A percentile compares a stretch with the other conserved stretches of the same genome.
phyloP scores from a whole-genome alignment of 1,140 invertebrate genomes.

The Paralvinella palmiformis region DNA sequence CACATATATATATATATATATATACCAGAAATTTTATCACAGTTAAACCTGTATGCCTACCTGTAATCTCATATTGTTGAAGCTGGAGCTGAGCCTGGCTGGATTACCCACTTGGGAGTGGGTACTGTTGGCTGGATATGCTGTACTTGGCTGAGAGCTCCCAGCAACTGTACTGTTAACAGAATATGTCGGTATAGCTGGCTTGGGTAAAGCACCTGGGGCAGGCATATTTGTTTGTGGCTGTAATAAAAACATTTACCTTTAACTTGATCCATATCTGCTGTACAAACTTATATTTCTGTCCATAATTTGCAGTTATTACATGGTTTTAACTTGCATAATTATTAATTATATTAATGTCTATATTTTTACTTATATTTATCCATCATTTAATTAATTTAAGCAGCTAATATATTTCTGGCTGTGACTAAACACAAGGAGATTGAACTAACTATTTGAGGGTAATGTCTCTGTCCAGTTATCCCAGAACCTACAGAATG shows the following conservation, averaged over 20 bases:
- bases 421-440: neutral
- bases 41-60: neutral
- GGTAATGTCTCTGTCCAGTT: conserved; percentile 25
- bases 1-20: too few relatives aligned
- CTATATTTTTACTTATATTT: too few relatives aligned
- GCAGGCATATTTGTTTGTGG: neutral
- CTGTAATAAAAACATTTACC: neutral
- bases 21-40: too few relatives aligned
- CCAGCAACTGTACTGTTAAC: neutral
- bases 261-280: neutral
- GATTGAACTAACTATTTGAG: conserved; percentile 23
- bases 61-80: neutral
- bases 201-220: neutral
- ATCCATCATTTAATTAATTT: neutral
- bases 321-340: neutral
- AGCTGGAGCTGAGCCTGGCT: neutral
- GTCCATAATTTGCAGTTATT: neutral
- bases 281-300: neutral
- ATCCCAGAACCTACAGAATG: conserved; percentile 16
- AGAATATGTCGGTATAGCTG: neutral
- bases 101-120: neutral
- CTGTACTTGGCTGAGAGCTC: neutral
- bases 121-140: neutral
- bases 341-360: too few relatives aligned
- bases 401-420: too few relatives aligned